These are phyloP conservation scores for Apistogramma diplotaenia DNA, from an alignment of 2,113 vertebrate genomes.

Conservation along the genomic window DNA sequence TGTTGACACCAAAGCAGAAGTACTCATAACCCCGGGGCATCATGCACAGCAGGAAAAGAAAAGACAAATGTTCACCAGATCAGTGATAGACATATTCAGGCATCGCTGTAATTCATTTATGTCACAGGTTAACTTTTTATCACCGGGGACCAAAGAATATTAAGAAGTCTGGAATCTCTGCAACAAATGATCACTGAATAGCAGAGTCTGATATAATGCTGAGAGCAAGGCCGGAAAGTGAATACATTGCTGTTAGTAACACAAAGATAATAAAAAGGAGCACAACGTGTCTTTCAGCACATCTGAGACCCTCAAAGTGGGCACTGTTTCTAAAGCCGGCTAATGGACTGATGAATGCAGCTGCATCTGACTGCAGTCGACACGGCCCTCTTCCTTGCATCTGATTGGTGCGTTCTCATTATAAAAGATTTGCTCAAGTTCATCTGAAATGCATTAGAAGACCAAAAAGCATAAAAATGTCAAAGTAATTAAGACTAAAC, in stretches of 20 bases:
- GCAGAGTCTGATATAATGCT: slow-evolving; percentile 2
- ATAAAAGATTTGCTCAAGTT: slow-evolving; percentile 30
- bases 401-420: not conserved
- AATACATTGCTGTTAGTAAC: not conserved
- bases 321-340: slow-evolving; percentile 15
- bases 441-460: slow-evolving; percentile 16
- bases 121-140: slow-evolving; percentile 18
- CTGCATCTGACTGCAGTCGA: slow-evolving; percentile 7
- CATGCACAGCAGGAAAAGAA: not conserved
- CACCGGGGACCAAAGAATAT: not conserved
- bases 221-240: slow-evolving; percentile 20
- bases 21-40: not conserved
- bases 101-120: not conserved
- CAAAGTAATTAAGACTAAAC: slow-evolving; percentile 46
- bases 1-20: not conserved
- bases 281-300: slow-evolving; percentile 4
- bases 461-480: not conserved
- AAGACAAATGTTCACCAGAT: not conserved
- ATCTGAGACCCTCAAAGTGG: slow-evolving; percentile 10
- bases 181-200: not conserved
- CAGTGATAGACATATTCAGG: not conserved
- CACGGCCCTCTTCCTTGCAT: not conserved
- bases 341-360: slow-evolving; percentile 52
- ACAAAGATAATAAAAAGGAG: slow-evolving; percentile 11
- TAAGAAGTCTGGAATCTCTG: slow-evolving; percentile 12